Evolutionary conservation across 2,888 invertebrate genomes (phyloP).

Genomic region (Lymantria dispar): DNA sequence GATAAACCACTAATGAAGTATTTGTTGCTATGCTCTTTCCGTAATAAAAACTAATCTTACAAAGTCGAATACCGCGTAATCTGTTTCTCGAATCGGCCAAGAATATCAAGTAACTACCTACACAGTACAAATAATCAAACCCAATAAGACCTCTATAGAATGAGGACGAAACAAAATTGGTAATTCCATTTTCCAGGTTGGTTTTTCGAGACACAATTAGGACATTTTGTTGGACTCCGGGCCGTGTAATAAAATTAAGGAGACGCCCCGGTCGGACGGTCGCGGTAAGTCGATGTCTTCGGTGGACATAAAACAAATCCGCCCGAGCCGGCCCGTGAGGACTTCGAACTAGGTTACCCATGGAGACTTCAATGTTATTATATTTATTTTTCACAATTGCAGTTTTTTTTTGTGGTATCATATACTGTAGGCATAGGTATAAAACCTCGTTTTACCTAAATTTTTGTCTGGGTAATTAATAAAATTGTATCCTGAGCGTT

Average conservation of each 20-base stretch:
- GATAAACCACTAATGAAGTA: too few relatives aligned
- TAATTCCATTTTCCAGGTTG: conserved; percentile 63
- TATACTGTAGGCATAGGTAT: too few relatives aligned
- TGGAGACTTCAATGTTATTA: conserved; percentile 40
- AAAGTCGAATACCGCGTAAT: conserved; percentile 1
- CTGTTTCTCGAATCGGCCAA: neutral
- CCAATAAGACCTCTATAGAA: conserved; percentile 21
- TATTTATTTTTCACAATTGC: conserved; percentile 1
- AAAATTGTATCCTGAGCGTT: too few relatives aligned
- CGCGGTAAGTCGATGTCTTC: conserved; percentile 74
- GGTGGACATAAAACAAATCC: conserved; percentile 79
- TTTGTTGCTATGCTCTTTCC: neutral
- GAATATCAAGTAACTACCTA: conserved; percentile 10
- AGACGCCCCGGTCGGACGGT: conserved; percentile 66
- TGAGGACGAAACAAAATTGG: conserved; percentile 52
- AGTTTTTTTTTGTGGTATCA: too few relatives aligned
- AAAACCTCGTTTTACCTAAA: too few relatives aligned
- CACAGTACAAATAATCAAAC: conserved; percentile 10
- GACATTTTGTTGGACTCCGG: conserved; percentile 66
- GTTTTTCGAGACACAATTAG: conserved; percentile 79
- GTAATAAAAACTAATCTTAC: conserved; percentile 6
- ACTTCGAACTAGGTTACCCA: conserved; percentile 24
- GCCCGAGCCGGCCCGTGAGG: conserved; percentile 52
- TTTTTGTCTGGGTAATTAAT: too few relatives aligned
- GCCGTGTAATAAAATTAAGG: conserved; percentile 80